phyloP scores from a whole-genome alignment of 2,888 invertebrate genomes.

The Panopea generosa region DNA sequence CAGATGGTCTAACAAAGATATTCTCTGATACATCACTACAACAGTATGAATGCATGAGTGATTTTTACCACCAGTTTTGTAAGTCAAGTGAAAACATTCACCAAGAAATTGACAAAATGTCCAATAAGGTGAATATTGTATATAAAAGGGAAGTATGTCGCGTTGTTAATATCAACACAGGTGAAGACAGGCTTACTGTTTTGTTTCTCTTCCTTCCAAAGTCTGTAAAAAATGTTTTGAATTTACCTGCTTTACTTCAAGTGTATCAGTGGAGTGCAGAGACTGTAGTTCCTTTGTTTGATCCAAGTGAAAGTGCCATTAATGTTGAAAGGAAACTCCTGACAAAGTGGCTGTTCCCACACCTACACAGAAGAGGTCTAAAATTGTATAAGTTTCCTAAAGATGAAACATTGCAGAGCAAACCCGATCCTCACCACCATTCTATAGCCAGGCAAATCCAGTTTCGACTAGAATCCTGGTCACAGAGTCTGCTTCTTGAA shows the following conservation, averaged over 20 bases:
- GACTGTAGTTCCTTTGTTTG: conserved; percentile 13
- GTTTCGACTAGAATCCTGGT: conserved; percentile 10
- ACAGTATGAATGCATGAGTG: conserved; percentile 20
- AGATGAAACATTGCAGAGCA: conserved; percentile 26
- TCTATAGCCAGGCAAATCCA: no score
- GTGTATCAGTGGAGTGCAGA: conserved; percentile 34
- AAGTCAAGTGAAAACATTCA: not conserved
- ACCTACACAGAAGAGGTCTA: conserved; percentile 19
- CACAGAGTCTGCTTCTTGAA: conserved; percentile 24
- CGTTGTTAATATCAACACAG: conserved; percentile 2
- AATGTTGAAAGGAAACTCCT: conserved; percentile 29
- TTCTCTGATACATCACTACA: conserved; percentile 13
- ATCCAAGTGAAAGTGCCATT: conserved; percentile 2
- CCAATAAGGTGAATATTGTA: conserved; percentile 25
- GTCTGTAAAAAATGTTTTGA: conserved; percentile 10
- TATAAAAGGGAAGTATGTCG: conserved; percentile 33
- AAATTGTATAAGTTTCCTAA: conserved; percentile 32
- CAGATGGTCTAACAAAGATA: conserved; percentile 26
- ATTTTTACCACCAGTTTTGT: no score
- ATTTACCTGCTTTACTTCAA: conserved; percentile 25
- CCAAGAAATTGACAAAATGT: conserved; percentile 11
- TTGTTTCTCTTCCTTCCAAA: conserved; percentile 33
- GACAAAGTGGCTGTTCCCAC: conserved; percentile 35
- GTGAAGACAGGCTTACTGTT: conserved; percentile 8
- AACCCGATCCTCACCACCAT: no score